Percentiles rank a stretch among this genome's conserved stretches.
These are phyloP conservation scores for Indicator maculatus DNA, from an alignment of 2,113 vertebrate species.

Conservation along the genomic window DNA sequence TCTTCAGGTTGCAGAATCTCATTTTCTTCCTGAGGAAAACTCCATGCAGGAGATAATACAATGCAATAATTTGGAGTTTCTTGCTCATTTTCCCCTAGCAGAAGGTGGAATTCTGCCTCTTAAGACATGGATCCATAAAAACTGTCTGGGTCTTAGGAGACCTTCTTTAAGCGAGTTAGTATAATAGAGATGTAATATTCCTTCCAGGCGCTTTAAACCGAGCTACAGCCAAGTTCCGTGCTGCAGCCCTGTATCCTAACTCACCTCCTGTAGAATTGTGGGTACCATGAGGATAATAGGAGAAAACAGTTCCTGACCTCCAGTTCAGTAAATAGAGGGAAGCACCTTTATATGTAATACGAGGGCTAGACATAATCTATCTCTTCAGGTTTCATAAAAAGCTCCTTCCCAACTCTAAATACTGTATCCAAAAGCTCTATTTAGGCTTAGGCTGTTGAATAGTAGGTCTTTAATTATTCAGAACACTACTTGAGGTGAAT, in stretches of 20 bases:
- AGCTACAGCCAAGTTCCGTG: background rate
- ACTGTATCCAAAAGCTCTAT: background rate
- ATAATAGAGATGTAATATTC: background rate
- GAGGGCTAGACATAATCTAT: background rate
- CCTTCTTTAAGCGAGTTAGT: background rate
- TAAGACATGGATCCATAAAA: background rate
- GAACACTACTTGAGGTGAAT: background rate
- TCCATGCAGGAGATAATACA: background rate
- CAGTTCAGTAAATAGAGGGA: background rate
- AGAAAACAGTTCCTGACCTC: background rate
- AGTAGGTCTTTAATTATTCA: background rate
- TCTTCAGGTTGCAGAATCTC: background rate
- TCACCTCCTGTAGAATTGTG: background rate
- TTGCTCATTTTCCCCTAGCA: background rate
- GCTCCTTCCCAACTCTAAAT: background rate
- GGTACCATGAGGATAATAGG: background rate
- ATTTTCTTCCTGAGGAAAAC: background rate
- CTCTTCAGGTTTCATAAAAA: background rate
- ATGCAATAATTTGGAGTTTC: background rate
- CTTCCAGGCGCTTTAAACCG: background rate
- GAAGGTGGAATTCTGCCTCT: background rate
- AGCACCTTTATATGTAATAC: background rate
- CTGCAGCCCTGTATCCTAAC: background rate
- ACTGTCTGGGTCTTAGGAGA: background rate
- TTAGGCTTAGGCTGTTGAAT: background rate